Percentiles rank a stretch among this genome's conserved stretches.
phyloP scores from a whole-genome alignment of 2,113 vertebrate genomes.

The Stigmatopora argus region DNA sequence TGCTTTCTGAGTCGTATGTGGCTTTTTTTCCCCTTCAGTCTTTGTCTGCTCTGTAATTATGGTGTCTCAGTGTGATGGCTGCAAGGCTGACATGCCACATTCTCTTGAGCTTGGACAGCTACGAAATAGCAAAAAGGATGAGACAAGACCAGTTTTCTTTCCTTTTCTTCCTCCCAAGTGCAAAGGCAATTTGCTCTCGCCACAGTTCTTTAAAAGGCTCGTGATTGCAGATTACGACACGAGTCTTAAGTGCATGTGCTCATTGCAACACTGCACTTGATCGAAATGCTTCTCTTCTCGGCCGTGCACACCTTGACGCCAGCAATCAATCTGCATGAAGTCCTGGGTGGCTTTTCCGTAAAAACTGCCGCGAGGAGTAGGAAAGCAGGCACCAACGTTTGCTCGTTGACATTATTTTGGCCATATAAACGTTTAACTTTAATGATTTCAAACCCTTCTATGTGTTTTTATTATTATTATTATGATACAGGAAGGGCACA shows the following conservation, averaged over 20 bases:
- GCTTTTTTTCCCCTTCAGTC: conserved; percentile 35
- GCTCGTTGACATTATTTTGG: too few species aligned
- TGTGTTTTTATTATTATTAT: too few species aligned
- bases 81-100: conserved; percentile 40
- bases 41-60: conserved; percentile 51
- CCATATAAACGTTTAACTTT: too few species aligned
- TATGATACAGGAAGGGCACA: too few species aligned
- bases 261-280: not conserved
- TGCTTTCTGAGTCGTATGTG: conserved; percentile 42
- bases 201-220: conserved; percentile 23
- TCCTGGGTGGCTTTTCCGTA: not conserved
- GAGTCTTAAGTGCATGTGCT: conserved; percentile 12
- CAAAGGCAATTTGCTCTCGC: conserved; percentile 42
- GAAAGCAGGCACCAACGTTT: not conserved
- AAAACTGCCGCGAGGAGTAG: not conserved
- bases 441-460: too few species aligned
- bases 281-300: conserved; percentile 6
- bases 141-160: not conserved
- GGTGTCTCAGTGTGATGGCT: conserved; percentile 54
- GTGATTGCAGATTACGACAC: conserved; percentile 14
- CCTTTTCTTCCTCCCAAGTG: conserved; percentile 37
- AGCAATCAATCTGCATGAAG: conserved; percentile 3
- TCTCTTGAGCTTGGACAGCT: conserved; percentile 25
- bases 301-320: not conserved
- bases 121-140: not conserved